Conservation (phyloP, 2,113 vertebrate genomes). For the Rana temporaria region DNA sequence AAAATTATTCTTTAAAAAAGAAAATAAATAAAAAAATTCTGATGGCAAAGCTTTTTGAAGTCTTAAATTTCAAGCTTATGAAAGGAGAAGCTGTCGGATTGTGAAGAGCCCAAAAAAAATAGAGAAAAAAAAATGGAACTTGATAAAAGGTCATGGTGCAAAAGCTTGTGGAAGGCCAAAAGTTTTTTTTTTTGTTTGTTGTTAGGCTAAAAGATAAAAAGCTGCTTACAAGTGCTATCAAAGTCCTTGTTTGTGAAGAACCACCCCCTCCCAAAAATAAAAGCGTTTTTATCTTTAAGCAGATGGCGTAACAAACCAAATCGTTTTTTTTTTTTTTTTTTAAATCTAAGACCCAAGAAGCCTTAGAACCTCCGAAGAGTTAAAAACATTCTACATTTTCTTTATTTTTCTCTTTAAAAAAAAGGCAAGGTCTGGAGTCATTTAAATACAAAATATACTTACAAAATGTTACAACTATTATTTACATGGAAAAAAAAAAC, state of each 20-base stretch:
- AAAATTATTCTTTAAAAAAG: background rate
- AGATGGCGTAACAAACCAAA: constrained; percentile 48
- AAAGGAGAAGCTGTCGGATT: background rate
- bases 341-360: constrained; percentile 41
- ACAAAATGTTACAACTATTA: constrained; percentile 91
- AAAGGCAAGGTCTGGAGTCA: constrained; percentile 67
- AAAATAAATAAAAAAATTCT: background rate
- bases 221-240: constrained; percentile 49
- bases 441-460: constrained; percentile 99
- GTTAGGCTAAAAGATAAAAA: constrained; percentile 40
- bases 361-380: constrained; percentile 55
- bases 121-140: background rate
- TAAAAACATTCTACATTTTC: constrained; percentile 67
- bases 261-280: constrained; percentile 8
- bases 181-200: constrained; percentile 10
- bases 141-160: background rate
- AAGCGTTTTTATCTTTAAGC: constrained; percentile 41
- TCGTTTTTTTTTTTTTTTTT: constrained; percentile 1
- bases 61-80: background rate
- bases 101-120: background rate
- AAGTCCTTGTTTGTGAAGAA: constrained; percentile 35
- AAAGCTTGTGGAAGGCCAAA: constrained; percentile 12
- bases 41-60: background rate
- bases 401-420: constrained; percentile 51
- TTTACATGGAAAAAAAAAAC: constrained; percentile 82